Base-by-base conservation (phyloP, 2,797 vertebrate species). In the Coregonus ussuriensis region DNA sequence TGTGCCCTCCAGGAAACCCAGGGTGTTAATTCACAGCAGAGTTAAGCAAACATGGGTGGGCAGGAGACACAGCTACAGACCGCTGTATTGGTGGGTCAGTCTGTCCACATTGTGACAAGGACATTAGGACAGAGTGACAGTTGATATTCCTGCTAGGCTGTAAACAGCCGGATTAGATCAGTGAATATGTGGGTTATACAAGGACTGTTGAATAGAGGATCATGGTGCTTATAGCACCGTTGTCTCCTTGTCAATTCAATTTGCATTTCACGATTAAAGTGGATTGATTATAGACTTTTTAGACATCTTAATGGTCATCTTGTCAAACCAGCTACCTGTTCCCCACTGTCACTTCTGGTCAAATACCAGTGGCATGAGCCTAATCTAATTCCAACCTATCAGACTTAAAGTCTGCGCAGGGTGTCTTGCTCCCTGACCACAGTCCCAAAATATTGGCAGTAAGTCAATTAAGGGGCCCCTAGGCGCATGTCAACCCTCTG, bases 391-490 rank as follows among this genome's bases (percentile, higher is more conserved):
- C 14, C 6, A 21, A 47, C n/a, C 53, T 11, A 15, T 75, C 16
- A 70, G 54, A 65, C 54, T 35, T 78, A 14, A 31, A 25, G 33
- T 72, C 37, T 72, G n/a, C 35, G 21, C 71, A 13, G n/a, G 63
- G 5, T 62, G 62, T 65, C 74, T 77, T 52, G 80, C 62, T 68
- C 33, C 1, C 75, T 74, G 51, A 68, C 52, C 11, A 56, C 68
- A 71, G 76, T 35, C 72, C 54, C 31, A 72, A 66, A 65, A 63
- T 54, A 81, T 77, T 77, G 79, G 77, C 79, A 72, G 74, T 74
- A 77, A 77, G 75, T 79, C 69, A 75, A 76, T 79, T 83, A 77
- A 51, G 69, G n/a, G 62, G 63, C 51, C 59, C 59, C 52, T 35
- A 62, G 74, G 59, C 74, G 33, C 74, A 83, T 66, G 73, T 73